Evolutionary conservation across 1,140 invertebrate species (phyloP).

Genomic region (Brachionus calyciflorus): DNA sequence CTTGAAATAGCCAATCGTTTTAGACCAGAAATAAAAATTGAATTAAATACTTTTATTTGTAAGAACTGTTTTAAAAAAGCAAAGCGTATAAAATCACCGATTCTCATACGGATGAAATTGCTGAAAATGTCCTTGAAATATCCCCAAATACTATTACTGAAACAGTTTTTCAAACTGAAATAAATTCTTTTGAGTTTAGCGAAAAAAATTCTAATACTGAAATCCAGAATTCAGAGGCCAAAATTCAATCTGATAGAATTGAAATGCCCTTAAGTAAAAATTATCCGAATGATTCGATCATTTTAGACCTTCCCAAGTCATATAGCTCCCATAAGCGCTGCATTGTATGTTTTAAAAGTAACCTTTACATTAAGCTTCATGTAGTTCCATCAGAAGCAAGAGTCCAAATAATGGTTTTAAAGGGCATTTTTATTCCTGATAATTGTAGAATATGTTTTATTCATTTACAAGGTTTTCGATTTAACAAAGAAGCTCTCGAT

Average conservation of each 20-base stretch:
- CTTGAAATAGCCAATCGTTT: not conserved
- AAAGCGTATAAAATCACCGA: not conserved
- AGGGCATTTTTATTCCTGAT: not conserved
- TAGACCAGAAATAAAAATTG: not conserved
- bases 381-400: not conserved
- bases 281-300: not conserved
- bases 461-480: not conserved
- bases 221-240: slow-evolving; percentile 55
- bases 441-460: not conserved
- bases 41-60: not conserved
- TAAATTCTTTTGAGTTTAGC: no score
- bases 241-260: not conserved
- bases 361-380: not conserved
- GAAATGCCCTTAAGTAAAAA: not conserved
- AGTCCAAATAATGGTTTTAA: not conserved
- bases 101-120: no score
- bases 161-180: no score
- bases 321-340: not conserved
- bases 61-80: not conserved
- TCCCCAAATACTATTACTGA: no score
- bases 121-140: no score
- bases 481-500: no score
- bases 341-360: not conserved
- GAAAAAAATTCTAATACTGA: no score
- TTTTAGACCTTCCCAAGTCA: not conserved